Base-by-base conservation (phyloP, 35 echinoderm and acorn worm species). In the Patiria miniata region DNA sequence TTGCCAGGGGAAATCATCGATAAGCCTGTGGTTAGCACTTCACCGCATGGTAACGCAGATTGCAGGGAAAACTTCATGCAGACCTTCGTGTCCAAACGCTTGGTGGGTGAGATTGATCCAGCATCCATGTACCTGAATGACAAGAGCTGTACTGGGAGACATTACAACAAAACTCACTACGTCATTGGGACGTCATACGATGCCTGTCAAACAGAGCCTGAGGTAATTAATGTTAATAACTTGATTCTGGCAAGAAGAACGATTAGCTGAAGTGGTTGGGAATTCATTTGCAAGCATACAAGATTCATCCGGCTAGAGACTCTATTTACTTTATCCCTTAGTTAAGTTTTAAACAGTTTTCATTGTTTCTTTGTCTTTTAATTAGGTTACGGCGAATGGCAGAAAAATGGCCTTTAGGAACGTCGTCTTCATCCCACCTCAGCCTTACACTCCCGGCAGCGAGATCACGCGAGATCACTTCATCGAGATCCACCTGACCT, bases 401-500 rank as follows among this genome's bases (percentile, higher is more conserved):
- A 58, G 53, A 1, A 37, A 37, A n/a, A 51, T 59, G 34, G 57
- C 57, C 8, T 37, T 84, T 40, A 16, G 57, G 23, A 84, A 84
- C 55, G 38, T 84, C 5, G 82, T 84, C 51, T 40, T 59, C 82
- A 84, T 84, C 28, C 82, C 82, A 40, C 38, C 82, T 19, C 51
- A 84, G 57, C 82, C 82, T 37, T 84, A 84, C 54, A 84, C 82
- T 26, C 53, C 53, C 12, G 82, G 39, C 54, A 84, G 82, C 29
- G 57, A 59, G 51, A 84, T 84, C 82, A 84, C 82, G n/a, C 29
- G 82, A 40, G 53, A 84, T 23, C 52, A 84, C 53, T 59, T 51
- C 57, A 84, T 84, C 21, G 82, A 84, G 37, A 84, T 84, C 12
- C 82, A 84, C 53, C 52, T 84, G 51, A 84, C 82, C 32, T 84